phyloP scores from a whole-genome alignment of 2,113 vertebrate genomes.

The Mesoclemmys tuberculata region DNA sequence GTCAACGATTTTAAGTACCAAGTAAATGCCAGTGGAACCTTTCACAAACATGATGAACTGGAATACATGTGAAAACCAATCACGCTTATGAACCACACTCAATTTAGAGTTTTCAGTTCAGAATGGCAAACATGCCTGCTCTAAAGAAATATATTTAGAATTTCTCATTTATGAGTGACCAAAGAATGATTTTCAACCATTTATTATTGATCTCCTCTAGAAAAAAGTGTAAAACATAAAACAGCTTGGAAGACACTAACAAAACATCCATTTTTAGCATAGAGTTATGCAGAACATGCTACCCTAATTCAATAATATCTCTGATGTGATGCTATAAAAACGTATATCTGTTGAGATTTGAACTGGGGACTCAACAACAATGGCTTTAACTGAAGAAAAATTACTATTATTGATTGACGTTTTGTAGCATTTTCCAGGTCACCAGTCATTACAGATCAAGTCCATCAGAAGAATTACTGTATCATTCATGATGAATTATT shows the following conservation, averaged over 20 bases:
- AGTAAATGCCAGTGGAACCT: constrained; percentile 71
- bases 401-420: background rate
- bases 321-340: background rate
- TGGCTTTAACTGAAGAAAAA: background rate
- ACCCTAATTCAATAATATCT: background rate
- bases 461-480: background rate
- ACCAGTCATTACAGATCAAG: background rate
- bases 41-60: constrained; percentile 45
- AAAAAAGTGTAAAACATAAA: constrained; percentile 47
- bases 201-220: constrained; percentile 72
- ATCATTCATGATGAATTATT: background rate
- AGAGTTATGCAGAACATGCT: background rate
- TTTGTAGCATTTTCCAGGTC: background rate
- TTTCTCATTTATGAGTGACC: constrained; percentile 67
- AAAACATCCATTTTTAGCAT: background rate
- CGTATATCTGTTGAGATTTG: background rate
- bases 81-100: constrained; percentile 72
- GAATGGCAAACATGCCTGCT: constrained; percentile 69
- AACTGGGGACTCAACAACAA: background rate
- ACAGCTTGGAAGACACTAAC: constrained; percentile 29
- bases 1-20: constrained; percentile 62
- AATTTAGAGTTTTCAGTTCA: constrained; percentile 70
- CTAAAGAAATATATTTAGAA: constrained; percentile 69
- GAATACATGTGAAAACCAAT: constrained; percentile 63
- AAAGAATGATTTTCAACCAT: constrained; percentile 55